Percentiles rank a stretch among this genome's conserved stretches.
These are phyloP conservation scores for Seriola aureovittata DNA, from an alignment of 2,113 vertebrate species.

Conservation along the genomic window DNA sequence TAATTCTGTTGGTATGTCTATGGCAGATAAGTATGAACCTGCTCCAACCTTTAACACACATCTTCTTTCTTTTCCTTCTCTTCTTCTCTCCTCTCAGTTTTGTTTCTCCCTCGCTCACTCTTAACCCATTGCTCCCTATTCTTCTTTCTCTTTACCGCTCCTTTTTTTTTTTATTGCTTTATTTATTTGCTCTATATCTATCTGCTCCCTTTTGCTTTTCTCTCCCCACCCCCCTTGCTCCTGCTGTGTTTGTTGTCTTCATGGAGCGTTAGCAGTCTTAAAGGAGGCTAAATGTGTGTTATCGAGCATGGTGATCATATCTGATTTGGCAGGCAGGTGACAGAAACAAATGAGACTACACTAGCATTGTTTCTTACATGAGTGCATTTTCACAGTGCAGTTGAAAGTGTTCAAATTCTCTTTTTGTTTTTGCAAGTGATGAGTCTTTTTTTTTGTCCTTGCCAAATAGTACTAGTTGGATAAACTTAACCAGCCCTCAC, in stretches of 20 bases:
- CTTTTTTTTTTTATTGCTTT: slow-evolving; percentile 16
- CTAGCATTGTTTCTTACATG: background rate
- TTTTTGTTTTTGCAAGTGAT: background rate
- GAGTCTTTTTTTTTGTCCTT: background rate
- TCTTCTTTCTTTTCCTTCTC: background rate
- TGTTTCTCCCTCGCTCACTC: background rate
- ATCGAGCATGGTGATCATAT: slow-evolving; percentile 72
- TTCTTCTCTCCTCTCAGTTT: slow-evolving; percentile 2
- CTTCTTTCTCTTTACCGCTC: background rate
- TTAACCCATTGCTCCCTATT: background rate
- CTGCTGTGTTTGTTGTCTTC: slow-evolving; percentile 72
- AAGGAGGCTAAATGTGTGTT: slow-evolving; percentile 61
- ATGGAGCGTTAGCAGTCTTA: slow-evolving; percentile 65
- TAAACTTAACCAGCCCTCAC: background rate
- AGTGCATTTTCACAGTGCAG: background rate
- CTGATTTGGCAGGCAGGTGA: slow-evolving; percentile 71
- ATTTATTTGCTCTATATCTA: background rate
- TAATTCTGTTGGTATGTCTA: slow-evolving; percentile 28
- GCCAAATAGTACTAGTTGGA: background rate
- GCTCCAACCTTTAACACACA: slow-evolving; percentile 13
- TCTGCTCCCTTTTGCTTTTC: background rate
- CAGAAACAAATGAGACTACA: slow-evolving; percentile 39
- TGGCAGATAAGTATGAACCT: slow-evolving; percentile 40
- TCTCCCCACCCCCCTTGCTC: background rate
- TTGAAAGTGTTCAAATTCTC: background rate